These are phyloP conservation scores for Amazona vittata DNA, from an alignment of 2,113 vertebrate species.

Conservation along the genomic window DNA sequence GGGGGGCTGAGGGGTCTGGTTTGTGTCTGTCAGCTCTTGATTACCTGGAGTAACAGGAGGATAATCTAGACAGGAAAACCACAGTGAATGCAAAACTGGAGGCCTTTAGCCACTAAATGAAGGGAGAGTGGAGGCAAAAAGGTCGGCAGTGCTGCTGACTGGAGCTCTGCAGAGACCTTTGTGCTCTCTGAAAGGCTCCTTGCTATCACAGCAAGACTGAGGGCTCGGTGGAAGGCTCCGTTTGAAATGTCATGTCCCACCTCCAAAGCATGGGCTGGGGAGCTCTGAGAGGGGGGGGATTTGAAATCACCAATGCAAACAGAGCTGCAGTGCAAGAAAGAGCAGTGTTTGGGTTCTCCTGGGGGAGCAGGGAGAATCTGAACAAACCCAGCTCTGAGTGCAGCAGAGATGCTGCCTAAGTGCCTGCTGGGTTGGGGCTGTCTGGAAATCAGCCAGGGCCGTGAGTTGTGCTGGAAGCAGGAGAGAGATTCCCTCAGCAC, in stretches of 20 bases:
- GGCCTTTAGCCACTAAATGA: background rate
- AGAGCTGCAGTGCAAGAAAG: background rate
- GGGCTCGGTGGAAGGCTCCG: background rate
- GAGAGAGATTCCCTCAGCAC: background rate
- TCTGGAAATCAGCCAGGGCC: constrained; percentile 17
- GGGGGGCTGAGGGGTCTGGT: background rate
- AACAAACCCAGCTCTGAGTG: background rate
- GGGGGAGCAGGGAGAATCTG: background rate
- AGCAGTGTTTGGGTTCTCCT: background rate
- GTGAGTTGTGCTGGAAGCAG: constrained; percentile 1
- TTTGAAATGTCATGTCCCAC: background rate
- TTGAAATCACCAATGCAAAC: background rate
- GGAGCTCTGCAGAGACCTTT: background rate
- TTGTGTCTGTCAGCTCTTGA: constrained; percentile 50
- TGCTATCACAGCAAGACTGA: background rate
- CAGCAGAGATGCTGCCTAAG: background rate
- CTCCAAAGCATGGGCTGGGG: background rate
- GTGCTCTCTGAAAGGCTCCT: background rate
- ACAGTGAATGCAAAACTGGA: background rate
- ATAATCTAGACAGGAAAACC: background rate
- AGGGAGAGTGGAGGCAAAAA: background rate
- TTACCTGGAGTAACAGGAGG: constrained; percentile 25
- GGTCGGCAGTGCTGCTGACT: background rate
- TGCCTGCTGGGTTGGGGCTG: background rate
- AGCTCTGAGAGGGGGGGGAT: background rate